Base-by-base conservation (phyloP, 2,888 invertebrate genomes). In the Adelognathus sp. region DNA sequence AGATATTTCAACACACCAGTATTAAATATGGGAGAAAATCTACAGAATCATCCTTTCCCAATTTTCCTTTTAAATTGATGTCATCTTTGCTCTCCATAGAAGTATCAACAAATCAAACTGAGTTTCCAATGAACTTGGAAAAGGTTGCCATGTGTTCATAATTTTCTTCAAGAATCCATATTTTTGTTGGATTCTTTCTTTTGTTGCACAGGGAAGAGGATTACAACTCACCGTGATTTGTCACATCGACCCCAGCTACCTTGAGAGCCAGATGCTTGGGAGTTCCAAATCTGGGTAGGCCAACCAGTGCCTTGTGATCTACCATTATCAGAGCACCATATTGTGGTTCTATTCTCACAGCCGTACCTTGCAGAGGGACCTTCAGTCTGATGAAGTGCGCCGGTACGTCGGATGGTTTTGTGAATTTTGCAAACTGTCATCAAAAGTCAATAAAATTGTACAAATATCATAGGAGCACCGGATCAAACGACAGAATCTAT, bases 381-480 rank as follows among this genome's bases (percentile, higher is more conserved):
- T 92, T 93, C 16, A 92, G 91, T 81, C 88, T 91, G 81, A 94
- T 89, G 83, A 95, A 94, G 83, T 93, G 93, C 41, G 92, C 92
- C 75, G 95, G 94, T 84, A 94, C 92, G 88, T 93, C 93, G 27
- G 90, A 90, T 14, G 94, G 93, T 85, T 93, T 94, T 36, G 93
- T 93, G 88, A 94, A 94, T 91, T 94, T 94, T 89, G 94, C 93
- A 88, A 95, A 93, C 94, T 94, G 87, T 82, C 87, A 85, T 14
- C 2, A 24, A 56, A 58, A 54, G 9, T n/a, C 29, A 1, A 21
- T 27, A 52, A 29, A 29, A 24, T n/a, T 27, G 2, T 14, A 6
- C 3, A n/a, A 50, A n/a, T n/a, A 31, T 83, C 58, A 36, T 36
- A 84, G 82, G 11, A 9, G 11, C 11, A 5, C 3, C 4, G 9